These are phyloP conservation scores for Pollenia labialis DNA, from an alignment of 2,888 invertebrate species.

Conservation along the genomic window DNA sequence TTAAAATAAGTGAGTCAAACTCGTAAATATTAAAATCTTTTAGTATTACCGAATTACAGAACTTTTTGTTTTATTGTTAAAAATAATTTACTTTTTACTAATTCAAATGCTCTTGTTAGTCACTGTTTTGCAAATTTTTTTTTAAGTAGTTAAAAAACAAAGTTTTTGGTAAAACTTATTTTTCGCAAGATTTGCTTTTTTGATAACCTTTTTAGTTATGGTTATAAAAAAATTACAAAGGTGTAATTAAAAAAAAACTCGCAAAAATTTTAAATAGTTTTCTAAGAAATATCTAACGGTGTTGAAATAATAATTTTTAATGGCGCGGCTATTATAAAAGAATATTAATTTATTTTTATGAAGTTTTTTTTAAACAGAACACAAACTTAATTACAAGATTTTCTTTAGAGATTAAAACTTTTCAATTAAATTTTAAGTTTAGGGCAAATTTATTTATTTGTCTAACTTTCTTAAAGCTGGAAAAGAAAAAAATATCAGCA, in stretches of 20 bases:
- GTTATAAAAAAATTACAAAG: slow-evolving; percentile 3
- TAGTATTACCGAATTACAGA: not conserved
- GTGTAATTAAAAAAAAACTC: slow-evolving; percentile 1
- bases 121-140: not conserved
- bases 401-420: not conserved
- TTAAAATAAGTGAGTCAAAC: not conserved
- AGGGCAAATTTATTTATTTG: not conserved
- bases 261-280: not conserved
- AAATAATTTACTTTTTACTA: no score
- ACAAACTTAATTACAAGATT: not conserved
- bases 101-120: not conserved
- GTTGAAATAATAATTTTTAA: not conserved
- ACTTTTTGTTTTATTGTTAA: not conserved
- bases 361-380: not conserved
- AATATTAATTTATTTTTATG: slow-evolving; percentile 30
- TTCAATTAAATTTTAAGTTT: not conserved
- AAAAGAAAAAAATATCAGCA: no score
- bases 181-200: not conserved
- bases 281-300: not conserved
- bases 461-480: not conserved
- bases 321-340: not conserved
- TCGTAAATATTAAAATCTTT: not conserved
- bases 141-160: not conserved
- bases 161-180: not conserved
- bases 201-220: not conserved